Evolutionary conservation across 2,113 vertebrate genomes (phyloP), one percentile per base, ranked within the genome.

Genomic region (Caranx melampygus): DNA sequence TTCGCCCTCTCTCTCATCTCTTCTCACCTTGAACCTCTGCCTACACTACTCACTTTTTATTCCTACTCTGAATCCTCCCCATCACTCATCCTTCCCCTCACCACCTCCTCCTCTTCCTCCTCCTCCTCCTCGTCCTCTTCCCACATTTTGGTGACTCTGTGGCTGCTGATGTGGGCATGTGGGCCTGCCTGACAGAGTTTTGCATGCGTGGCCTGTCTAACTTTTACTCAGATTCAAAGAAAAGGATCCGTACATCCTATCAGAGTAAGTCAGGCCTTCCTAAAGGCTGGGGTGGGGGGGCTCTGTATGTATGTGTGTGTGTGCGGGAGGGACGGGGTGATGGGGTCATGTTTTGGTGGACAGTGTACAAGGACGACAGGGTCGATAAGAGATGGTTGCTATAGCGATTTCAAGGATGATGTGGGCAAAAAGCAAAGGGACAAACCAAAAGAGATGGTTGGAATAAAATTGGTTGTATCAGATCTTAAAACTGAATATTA

Each of bases 141-240:
- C 94, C 94, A 93, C 93, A 94, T 95, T 92, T 94, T 95, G 92
- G 86, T 92, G 91, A 92, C 89, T 92, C 92, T 93, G 91, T 95
- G 94, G 96, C 96, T 97, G 96, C 95, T 96, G 97, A 73, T 97
- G 96, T 95, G 97, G 97, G 97, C 97, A 98, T 99, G 97, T 92
- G 96, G 91, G 75, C 94, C 97, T 97, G 96, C 97, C 91, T 96
- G 97, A 97, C 98, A 97, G 97, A 98, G 94, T 95, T 97, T 98
- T 97, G 98, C 97, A 98, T 99, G 97, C 97, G 97, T 88, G 97
- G 97, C 95, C 97, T 99, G 94, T 97, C 97, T 98, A 98, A 96
- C 96, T 97, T 99, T 97, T 98, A 98, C 95, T 98, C 98, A 91
- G 97, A 99, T 97, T 98, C 98, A 97, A 99, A 98, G 98, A 99